Base-by-base conservation (phyloP, 2,888 invertebrate genomes). In the Drosophila prostipennis region DNA sequence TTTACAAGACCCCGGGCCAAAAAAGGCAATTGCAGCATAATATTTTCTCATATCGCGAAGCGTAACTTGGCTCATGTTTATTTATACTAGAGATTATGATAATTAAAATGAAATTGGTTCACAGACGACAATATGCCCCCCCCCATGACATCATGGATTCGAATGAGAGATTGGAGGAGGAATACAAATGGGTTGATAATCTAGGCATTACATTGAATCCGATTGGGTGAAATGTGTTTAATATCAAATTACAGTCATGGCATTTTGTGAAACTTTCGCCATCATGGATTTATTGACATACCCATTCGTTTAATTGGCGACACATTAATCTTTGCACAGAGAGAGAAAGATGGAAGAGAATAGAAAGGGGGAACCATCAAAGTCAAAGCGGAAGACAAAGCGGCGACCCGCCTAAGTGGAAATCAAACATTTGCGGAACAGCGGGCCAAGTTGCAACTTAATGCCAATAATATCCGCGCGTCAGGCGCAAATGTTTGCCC, bases 391-490 rank as follows among this genome's bases (percentile, higher is more conserved):
- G 39, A 54, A 59, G 70, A 57, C 54, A 46, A 36, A 57, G 52
- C 54, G 23, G 65, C 64, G 67, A 64, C 57, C 26, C 64, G 46
- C 68, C 69, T 84, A 81, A 84, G 89, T 89, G 82, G 65, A 81
- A 78, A 72, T 88, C 77, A 87, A 84, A 84, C 81, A 84, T 87
- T 83, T 80, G 81, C 70, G 14, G 70, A 73, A 64, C 72, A 51
- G 59, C 60, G 60, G 39, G 63, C 53, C 69, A 65, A 74, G 80
- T 79, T 82, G 87, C 88, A 88, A 84, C 81, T 84, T 86, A 84
- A 87, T 78, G 87, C 77, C 81, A 72, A 65, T 69, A 69, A 59
- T 67, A 74, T 59, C 67, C 82, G 83, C 80, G 65, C 61, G 69
- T 78, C 84, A 56, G 72, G 64, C 61, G 37, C 49, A 60, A 74